Evolutionary conservation across 2,888 invertebrate genomes (phyloP), one percentile per base, ranked within the genome.

Genomic region (Ennomos erosarius): DNA sequence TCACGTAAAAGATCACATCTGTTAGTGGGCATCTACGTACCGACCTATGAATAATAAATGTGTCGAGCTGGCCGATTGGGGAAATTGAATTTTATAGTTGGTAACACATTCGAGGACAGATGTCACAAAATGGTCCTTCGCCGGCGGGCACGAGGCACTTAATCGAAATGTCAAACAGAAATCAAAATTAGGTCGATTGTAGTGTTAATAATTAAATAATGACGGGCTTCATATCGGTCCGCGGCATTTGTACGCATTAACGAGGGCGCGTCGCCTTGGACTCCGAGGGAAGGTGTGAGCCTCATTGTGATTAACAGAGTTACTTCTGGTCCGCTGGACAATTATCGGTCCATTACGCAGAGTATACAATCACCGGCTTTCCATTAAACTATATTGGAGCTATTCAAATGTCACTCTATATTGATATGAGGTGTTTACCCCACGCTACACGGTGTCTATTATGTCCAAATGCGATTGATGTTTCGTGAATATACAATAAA

Each of bases 41-140:
- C 85, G 85, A 79, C 81, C 90, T 88, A 90, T 92, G 91, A 92
- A 92, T 92, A 92, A 91, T 91, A 91, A 92, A 92, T 91, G 90
- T 85, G 86, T 79, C 87, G 88, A 82, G 86, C 84, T 84, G 78
- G 86, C 88, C 91, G 90, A 90, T 91, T 90, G 90, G 88, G 92
- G 90, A 92, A 92, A 92, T 92, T 91, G 91, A 92, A 92, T 92
- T 92, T 92, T 91, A 90, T 91, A 92, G 90, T 86, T 90, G 81
- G 87, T 83, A 90, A 90, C 90, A 90, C 90, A 90, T 86, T 84
- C 77, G 84, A 88, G 87, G 90, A 92, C 92, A 92, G 91, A 91
- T 92, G 92, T 91, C 90, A 88, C 87, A 89, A 87, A 90, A 90
- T 90, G 85, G 84, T 84, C 76, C 84, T 81, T 74, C 75, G 88